Conservation (phyloP, 1,140 invertebrate species). For the Penaeus indicus region DNA sequence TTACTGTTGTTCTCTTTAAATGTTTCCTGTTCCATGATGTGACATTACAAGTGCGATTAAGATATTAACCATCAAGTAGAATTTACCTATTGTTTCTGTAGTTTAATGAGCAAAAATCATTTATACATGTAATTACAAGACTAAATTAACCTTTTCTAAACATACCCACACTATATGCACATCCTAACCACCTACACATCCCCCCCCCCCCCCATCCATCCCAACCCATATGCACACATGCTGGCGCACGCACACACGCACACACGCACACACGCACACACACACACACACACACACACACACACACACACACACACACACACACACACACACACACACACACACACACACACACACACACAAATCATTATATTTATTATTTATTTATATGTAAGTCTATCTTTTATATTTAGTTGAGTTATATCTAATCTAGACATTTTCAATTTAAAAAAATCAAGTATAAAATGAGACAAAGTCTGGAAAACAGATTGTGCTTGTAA, state of each 20-base stretch:
- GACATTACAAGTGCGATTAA: too few relatives aligned
- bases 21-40: conserved; percentile 5
- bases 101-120: conserved; percentile 23
- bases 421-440: neutral
- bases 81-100: conserved; percentile 15
- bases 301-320: conserved; percentile 10
- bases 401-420: neutral
- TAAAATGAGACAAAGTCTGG: neutral
- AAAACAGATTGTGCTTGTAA: conserved; percentile 24
- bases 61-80: too few relatives aligned
- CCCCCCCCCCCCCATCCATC: too few relatives aligned
- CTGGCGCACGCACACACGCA: neutral
- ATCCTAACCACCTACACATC: too few relatives aligned
- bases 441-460: too few relatives aligned
- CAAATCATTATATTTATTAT: too few relatives aligned
- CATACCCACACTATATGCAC: neutral
- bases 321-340: conserved; percentile 14
- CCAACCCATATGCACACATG: neutral
- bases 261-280: neutral
- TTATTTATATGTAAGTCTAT: too few relatives aligned
- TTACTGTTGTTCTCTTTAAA: neutral
- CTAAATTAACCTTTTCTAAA: neutral
- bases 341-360: neutral
- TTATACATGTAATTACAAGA: conserved; percentile 32
- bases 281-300: conserved; percentile 17